Percentiles rank a stretch among this genome's conserved stretches.
These are phyloP conservation scores for Bubo bubo DNA, from an alignment of 2,113 vertebrate species.

Conservation along the genomic window DNA sequence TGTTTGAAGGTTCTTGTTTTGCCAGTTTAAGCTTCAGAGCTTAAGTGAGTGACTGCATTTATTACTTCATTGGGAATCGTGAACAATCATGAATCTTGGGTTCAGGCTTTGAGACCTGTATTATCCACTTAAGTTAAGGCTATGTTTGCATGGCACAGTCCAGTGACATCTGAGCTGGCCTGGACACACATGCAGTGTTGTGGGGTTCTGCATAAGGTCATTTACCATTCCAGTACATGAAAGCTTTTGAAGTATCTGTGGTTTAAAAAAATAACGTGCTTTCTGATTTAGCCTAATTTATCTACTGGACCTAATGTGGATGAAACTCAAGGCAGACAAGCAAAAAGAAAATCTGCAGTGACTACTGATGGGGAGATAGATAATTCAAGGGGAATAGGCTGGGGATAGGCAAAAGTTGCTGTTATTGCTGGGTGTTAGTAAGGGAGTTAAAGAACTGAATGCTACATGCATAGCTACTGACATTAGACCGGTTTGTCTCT, in stretches of 20 bases:
- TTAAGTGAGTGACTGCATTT: neutral
- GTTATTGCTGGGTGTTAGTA: neutral
- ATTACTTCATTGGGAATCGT: neutral
- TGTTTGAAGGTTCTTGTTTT: neutral
- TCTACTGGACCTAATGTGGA: neutral
- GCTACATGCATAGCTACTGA: neutral
- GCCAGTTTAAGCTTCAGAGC: neutral
- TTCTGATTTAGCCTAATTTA: neutral
- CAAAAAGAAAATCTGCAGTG: neutral
- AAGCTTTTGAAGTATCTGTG: neutral
- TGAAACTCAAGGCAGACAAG: neutral
- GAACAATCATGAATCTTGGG: neutral
- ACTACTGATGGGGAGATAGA: neutral
- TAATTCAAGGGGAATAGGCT: neutral
- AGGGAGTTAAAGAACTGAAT: neutral
- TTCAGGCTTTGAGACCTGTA: neutral
- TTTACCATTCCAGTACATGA: neutral
- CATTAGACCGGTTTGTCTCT: too few relatives aligned
- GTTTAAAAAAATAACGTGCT: neutral
- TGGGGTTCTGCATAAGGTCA: neutral
- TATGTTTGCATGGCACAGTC: neutral
- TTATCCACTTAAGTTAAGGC: neutral
- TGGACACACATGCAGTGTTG: accelerated
- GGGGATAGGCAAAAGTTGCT: too few relatives aligned
- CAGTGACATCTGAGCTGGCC: neutral